Conservation (phyloP, 2,797 vertebrate genomes). For the Premnoplex brunnescens region DNA sequence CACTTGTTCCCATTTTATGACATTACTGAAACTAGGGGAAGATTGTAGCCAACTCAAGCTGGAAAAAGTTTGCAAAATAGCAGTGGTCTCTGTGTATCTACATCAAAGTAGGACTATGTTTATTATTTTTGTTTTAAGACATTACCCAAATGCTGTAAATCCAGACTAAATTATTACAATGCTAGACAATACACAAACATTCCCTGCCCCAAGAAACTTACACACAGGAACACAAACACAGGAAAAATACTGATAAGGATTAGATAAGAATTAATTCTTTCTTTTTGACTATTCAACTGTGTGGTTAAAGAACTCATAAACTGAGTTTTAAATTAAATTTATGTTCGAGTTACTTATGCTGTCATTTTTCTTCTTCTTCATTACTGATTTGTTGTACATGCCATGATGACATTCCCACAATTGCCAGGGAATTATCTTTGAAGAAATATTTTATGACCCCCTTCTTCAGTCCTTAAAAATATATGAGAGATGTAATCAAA, state of each 20-base stretch:
- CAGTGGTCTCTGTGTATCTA: not conserved
- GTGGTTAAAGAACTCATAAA: slow-evolving; percentile 30
- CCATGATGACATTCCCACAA: slow-evolving; percentile 49
- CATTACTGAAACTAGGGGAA: not conserved
- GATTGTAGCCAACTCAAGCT: not conserved
- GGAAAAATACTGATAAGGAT: slow-evolving; percentile 27
- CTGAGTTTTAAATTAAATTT: slow-evolving; percentile 46
- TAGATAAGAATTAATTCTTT: slow-evolving; percentile 52
- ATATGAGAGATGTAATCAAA: slow-evolving; percentile 39
- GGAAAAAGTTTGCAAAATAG: not conserved
- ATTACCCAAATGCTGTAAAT: slow-evolving; percentile 47
- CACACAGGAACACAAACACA: slow-evolving; percentile 32
- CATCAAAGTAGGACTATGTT: slow-evolving; percentile 34
- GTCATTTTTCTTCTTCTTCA: slow-evolving; percentile 34
- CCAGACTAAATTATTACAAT: slow-evolving; percentile 53
- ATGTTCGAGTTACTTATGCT: slow-evolving; percentile 41
- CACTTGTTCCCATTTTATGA: not conserved
- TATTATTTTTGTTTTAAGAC: slow-evolving; percentile 56
- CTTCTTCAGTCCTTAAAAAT: slow-evolving; percentile 53
- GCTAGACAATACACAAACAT: slow-evolving; percentile 60
- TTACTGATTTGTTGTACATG: slow-evolving; percentile 44
- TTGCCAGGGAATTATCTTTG: slow-evolving; percentile 40
- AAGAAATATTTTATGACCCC: slow-evolving; percentile 51
- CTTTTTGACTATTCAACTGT: not conserved
- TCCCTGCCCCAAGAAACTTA: slow-evolving; percentile 27